Base-by-base conservation (phyloP, 2,113 vertebrate genomes). In the Corythornis cristatus region DNA sequence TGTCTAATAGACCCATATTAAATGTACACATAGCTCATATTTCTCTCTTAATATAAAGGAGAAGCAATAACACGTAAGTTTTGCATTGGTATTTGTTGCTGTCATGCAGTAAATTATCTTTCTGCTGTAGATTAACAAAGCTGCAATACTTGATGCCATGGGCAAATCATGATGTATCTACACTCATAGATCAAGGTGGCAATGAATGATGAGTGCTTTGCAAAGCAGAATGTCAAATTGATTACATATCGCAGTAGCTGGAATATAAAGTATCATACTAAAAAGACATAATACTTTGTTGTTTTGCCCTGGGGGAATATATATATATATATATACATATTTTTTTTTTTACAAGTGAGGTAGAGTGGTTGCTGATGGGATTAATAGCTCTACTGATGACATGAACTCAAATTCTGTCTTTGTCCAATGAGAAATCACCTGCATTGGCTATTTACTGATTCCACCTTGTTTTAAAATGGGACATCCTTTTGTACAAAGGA, bases 61-160 rank as follows among this genome's bases (percentile, higher is more conserved):
- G 48, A 50, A 50, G 48, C 48, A 50, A 13, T 50, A 50, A 50
- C 48, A 50, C 21, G 5, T 50, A 50, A n/a, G 33, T 83, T 93
- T 92, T 93, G 50, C 57, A 61, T 56, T 66, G 53, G 4, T 71
- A 43, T 89, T 89, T 93, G 67, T 67, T 90, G 64, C 77, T 93
- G 48, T 80, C 67, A 56, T 67, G 61, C 78, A 91, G 64, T 77
- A 90, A 91, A 92, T 94, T 85, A n/a, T 93, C 93, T 94, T 83
- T 79, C 60, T 67, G 40, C 64, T 90, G 11, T 71, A 90, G 80
- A 91, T 87, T 65, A 95, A 75, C 56, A 54, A 73, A 90, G 46
- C 70, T 77, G 68, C 75, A 88, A 35, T 65, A 72, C 37, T 87
- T 2, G 6, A 66, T 81, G 87, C 85, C 82, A 16, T 23, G 25